Base-by-base conservation (phyloP, 1,140 invertebrate species). In the Bombyx mandarina region DNA sequence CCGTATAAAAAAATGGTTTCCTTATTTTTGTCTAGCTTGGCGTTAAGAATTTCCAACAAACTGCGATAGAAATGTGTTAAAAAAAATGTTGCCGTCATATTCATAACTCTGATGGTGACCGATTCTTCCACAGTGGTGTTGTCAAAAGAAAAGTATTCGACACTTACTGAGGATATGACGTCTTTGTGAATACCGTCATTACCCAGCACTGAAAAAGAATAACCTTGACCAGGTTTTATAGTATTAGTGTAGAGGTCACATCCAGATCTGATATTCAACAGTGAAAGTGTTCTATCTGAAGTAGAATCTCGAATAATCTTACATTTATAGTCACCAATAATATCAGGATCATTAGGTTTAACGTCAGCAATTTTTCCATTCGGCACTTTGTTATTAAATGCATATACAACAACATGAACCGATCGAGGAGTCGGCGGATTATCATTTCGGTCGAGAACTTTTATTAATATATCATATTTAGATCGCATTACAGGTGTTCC, bases 391-490 rank as follows among this genome's bases (percentile, higher is more conserved):
- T 92, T 92, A 69, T 95, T 94, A 64, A 94, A 94, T 0, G 94
- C 90, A 74, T 94, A 91, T 7, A 98, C 92, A 35, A 96, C 84
- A 22, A 98, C 90, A 65, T 94, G 93, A 1, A 95, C 93, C 18
- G 93, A 94, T 65, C 97, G 90, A 7, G 96, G 89, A 10, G 91
- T 92, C 0, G 97, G 97, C 6, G 97, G 96, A 75, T 93, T 96
- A 74, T 98, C 97, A 83, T 99, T 98, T 79, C 96, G 93, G 84
- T 99, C 97, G 6, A 93, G 77, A 3, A 99, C 92, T 47, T 92
- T 90, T 26, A 99, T 92, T 8, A 90, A 91, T 12, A 97, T 89
- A 8, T 90, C 89, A 71, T 95, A 94, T 67, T 94, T 92, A 7
- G 94, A 94, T 68, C 90, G 92, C 92, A 96, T 94, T 65, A 91